Evolutionary conservation across 2,797 vertebrate species (phyloP), one percentile per base, ranked within the genome.

Genomic region (Pampus argenteus): DNA sequence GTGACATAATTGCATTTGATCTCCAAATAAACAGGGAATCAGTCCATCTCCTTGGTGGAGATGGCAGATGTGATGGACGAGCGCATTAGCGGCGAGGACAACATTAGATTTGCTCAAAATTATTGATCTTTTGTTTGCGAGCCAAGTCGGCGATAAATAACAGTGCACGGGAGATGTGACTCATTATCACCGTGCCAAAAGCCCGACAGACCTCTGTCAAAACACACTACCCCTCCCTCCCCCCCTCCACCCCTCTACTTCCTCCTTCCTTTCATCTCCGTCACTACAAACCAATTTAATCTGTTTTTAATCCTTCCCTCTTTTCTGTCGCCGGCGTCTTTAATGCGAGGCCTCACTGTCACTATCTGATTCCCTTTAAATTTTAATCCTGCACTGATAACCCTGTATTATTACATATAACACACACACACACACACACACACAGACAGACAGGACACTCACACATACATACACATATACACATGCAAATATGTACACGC

Each of bases 41-140:
- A 90, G 93, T 94, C 94, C 93, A 92, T 94, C 93, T 94, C 93
- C 90, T 91, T 78, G 91, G 89, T 88, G 91, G 90, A 91, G 91
- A 90, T 93, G 94, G 92, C 94, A 94, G 93, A 89, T 86, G 91
- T 94, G 95, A 95, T 94, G 94, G 95, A 95, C 92, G 93, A 95
- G 91, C 92, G 81, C 94, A 95, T 95, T 95, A 95, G 93, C 87
- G 86, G 88, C 89, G 91, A 92, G 91, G 93, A 95, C 94, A 95
- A 95, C 94, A 95, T 95, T 95, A 94, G 93, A 95, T 95, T 95
- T 95, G 95, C 94, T 95, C 91, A 94, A 94, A 95, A 95, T 95
- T 95, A 95, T 95, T 94, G 94, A 95, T 95, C 94, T 95, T 95
- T 95, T 94, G 94, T 95, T 95, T 95, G 94, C 76, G 86, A 94